Evolutionary conservation across 2,113 vertebrate species (phyloP).

Genomic region (Hyaena hyaena): DNA sequence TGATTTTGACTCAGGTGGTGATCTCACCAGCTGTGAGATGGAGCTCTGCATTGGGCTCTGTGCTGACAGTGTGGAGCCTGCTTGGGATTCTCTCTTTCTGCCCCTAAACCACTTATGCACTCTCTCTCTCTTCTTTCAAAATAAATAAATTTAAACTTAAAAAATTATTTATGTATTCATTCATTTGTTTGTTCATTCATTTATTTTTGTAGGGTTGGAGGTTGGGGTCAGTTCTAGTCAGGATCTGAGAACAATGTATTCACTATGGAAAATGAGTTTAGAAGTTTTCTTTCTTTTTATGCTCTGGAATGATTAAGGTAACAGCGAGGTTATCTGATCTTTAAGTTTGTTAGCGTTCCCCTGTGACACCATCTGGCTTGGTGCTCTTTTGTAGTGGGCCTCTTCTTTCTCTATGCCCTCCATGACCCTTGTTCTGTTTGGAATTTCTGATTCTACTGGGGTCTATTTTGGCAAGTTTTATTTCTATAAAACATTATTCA

Average conservation of each 20-base stretch:
- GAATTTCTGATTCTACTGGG: slow-evolving; percentile 53
- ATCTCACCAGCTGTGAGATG: too few species aligned
- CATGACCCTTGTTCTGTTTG: slow-evolving; percentile 14
- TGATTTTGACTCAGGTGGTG: too few species aligned
- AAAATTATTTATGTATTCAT: too few species aligned
- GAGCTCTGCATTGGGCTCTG: too few species aligned
- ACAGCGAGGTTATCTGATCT: not conserved
- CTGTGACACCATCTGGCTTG: not conserved
- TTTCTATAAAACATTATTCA: slow-evolving; percentile 32
- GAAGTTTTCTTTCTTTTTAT: not conserved
- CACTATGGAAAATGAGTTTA: not conserved
- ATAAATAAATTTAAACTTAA: too few species aligned
- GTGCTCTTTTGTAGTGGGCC: not conserved
- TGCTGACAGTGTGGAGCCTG: too few species aligned
- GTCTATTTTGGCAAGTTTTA: slow-evolving; percentile 61
- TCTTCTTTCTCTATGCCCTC: slow-evolving; percentile 37
- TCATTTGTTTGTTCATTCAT: too few species aligned
- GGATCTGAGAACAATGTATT: not conserved
- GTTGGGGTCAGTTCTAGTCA: not conserved
- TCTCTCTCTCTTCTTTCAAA: too few species aligned
- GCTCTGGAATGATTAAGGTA: slow-evolving; percentile 1
- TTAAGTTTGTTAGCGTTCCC: not conserved
- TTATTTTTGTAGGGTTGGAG: not conserved
- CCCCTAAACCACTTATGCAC: too few species aligned
- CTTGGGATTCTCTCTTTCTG: too few species aligned